Evolutionary conservation across 2,797 vertebrate genomes (phyloP).

Genomic region (Fistularia commersonii): DNA sequence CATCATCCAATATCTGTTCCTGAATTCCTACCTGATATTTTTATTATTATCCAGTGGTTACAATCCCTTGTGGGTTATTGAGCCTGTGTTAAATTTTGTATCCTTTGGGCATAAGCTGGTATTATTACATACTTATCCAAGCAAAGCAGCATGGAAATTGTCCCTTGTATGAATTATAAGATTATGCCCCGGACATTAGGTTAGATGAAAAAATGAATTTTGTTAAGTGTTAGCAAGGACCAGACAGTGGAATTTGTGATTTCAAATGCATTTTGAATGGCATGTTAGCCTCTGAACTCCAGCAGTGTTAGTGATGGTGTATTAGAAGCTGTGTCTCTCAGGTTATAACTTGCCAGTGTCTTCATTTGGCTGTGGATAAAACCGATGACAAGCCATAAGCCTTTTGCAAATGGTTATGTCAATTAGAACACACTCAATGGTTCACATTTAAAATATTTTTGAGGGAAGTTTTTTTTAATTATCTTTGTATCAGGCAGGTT

Average conservation of each 20-base stretch:
- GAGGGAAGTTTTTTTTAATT: conserved; percentile 4
- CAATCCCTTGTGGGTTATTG: conserved; percentile 65
- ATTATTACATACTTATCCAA: conserved; percentile 49
- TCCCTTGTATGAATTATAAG: conserved; percentile 36
- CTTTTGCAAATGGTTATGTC: conserved; percentile 2
- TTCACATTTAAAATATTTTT: conserved; percentile 8
- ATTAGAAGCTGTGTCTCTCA: conserved; percentile 17
- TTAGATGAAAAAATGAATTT: conserved; percentile 31
- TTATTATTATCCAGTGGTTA: conserved; percentile 60
- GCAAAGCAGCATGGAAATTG: conserved; percentile 25
- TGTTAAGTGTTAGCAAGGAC: conserved; percentile 29
- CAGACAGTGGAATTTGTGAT: conserved; percentile 22
- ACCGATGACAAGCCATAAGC: conserved; percentile 10
- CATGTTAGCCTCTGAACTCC: conserved; percentile 38
- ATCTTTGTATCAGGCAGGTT: conserved; percentile 10
- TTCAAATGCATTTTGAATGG: conserved; percentile 48
- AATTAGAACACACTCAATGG: not conserved
- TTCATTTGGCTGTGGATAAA: conserved; percentile 4
- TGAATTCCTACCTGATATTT: conserved; percentile 52
- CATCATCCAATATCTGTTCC: conserved; percentile 46
- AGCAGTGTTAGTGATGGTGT: conserved; percentile 19
- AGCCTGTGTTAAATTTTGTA: conserved; percentile 68
- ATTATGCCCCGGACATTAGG: conserved; percentile 36
- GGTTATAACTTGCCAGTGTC: conserved; percentile 11
- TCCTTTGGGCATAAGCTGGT: conserved; percentile 43